Base-by-base conservation (phyloP, 2,113 vertebrate species). In the Spea multiplicata region DNA sequence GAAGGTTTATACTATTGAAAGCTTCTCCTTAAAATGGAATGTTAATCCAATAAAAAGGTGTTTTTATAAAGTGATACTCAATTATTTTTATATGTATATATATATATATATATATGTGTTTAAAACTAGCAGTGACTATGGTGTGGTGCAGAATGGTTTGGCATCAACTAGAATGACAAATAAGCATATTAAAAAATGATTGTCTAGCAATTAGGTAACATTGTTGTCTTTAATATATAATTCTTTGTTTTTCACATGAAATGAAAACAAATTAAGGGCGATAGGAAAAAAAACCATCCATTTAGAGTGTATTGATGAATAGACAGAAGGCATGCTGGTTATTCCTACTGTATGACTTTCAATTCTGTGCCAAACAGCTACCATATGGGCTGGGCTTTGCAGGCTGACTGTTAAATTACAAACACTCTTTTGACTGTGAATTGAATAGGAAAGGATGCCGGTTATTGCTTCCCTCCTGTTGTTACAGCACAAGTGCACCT, bases 401-500 rank as follows among this genome's bases (percentile, higher is more conserved):
- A 84, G 87, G 87, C 84, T 83, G 87, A 79, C 85, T 84, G 71
- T 85, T 84, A 86, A 86, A 89, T 90, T 84, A 86, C 87, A 86
- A 85, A 82, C 78, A 14, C 81, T 84, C 85, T 70, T 84, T 88
- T 87, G 83, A 88, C 85, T 84, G 83, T 80, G 83, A 88, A 87
- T 86, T 86, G 83, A 87, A 87, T 86, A 84, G 87, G 77, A 85
- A 82, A 88, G 86, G 87, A 84, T 86, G 86, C 88, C 83, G 82
- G 87, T 88, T 88, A 86, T 73, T 64, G 73, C 86, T 87, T 86
- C 84, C 84, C 86, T 86, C 84, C 84, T 79, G 84, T 83, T 87
- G 83, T 87, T 85, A 65, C 85, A 89, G 86, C 89, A 84, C 86
- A 87, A 84, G 86, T 84, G 85, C 89, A 92, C 88, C 88, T 91